Conservation (phyloP, 2,888 invertebrate species). For the Augochlorella aurata region DNA sequence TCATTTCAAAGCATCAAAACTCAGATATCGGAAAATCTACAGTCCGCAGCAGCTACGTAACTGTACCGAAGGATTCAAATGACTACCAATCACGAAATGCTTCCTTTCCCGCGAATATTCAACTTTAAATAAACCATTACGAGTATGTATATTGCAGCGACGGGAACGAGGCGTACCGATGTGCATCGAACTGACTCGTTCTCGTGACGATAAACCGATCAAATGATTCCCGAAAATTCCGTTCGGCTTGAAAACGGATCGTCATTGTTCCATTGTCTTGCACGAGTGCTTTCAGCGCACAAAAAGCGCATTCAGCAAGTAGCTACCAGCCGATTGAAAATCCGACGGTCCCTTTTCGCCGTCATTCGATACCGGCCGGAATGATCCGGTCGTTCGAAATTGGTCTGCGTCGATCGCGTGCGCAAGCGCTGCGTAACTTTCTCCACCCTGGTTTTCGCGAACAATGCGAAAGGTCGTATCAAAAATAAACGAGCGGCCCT, state of each 20-base stretch:
- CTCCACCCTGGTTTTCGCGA: not conserved
- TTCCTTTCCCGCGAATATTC: not conserved
- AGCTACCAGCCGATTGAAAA: conserved; percentile 10
- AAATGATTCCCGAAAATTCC: conserved; percentile 11
- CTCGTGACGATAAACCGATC: not conserved
- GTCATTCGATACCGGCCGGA: not conserved
- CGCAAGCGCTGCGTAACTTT: not conserved
- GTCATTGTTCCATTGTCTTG: conserved; percentile 26
- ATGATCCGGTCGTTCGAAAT: conserved; percentile 6
- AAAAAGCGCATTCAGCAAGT: conserved; percentile 18
- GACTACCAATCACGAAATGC: not conserved
- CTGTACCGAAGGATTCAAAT: not conserved
- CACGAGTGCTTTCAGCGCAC: not conserved
- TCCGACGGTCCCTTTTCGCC: not conserved
- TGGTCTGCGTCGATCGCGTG: not conserved
- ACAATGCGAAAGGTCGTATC: conserved; percentile 47
- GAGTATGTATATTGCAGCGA: not conserved
- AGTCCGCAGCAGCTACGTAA: not conserved
- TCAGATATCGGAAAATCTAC: not conserved
- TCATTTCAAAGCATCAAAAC: too few relatives aligned
- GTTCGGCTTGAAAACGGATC: conserved; percentile 12
- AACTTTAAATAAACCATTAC: not conserved
- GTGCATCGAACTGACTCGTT: not conserved
- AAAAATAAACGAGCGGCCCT: conserved; percentile 61
- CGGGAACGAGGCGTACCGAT: not conserved